Percentiles rank a stretch among this genome's conserved stretches.
phyloP scores from a whole-genome alignment of 2,797 vertebrate genomes.

The Helarctos malayanus region DNA sequence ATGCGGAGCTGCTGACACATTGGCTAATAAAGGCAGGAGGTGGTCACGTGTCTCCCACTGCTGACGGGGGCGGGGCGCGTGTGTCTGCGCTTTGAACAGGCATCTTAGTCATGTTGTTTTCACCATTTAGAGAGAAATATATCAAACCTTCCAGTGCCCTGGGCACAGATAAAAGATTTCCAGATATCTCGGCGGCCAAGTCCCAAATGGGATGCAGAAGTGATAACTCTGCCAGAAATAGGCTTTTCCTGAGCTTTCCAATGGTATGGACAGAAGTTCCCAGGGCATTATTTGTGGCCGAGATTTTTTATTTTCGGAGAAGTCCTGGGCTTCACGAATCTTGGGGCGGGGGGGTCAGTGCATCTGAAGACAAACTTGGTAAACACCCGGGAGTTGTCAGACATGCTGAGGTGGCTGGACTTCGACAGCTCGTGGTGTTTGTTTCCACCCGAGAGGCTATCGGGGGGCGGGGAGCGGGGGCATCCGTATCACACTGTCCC shows the following conservation, averaged over 20 bases:
- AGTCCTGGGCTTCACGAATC: not conserved
- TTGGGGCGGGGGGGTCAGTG: not conserved
- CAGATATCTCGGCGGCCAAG: not conserved
- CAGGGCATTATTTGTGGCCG: not conserved
- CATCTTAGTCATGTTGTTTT: not conserved
- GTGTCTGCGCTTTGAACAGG: not conserved
- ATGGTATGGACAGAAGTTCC: fast-evolving
- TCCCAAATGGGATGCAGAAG: not conserved
- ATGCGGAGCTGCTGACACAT: not conserved
- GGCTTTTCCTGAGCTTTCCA: not conserved
- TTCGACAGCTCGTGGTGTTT: fast-evolving
- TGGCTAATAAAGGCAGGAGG: not conserved
- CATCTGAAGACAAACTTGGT: not conserved
- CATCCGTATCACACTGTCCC: fast-evolving
- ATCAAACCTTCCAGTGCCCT: not conserved
- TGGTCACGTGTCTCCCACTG: not conserved
- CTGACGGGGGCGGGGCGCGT: fast-evolving
- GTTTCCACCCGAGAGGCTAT: not conserved
- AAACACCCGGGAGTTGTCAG: not conserved
- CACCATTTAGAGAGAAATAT: not conserved
- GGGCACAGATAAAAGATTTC: not conserved
- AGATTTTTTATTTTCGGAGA: not conserved
- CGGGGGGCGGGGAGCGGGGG: not conserved
- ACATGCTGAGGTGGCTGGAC: not conserved
- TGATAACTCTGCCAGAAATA: no score